Percentiles rank a stretch among this genome's conserved stretches.
phyloP scores from a whole-genome alignment of 2,113 vertebrate genomes.

The Dolichotis patagonum region DNA sequence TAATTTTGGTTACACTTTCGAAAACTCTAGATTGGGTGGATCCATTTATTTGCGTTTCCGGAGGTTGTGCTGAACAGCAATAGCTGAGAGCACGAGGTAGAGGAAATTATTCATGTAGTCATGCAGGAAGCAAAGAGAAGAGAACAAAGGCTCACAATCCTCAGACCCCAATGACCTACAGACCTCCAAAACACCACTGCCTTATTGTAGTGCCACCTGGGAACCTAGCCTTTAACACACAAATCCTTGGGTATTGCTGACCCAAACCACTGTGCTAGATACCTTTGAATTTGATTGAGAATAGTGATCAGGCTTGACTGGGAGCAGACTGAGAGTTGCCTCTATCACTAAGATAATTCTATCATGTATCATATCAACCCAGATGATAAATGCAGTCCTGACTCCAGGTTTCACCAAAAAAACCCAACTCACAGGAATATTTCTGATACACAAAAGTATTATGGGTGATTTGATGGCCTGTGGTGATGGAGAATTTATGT shows the following conservation, averaged over 20 bases:
- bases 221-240: not conserved
- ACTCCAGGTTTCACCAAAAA: not conserved
- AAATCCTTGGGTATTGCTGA: not conserved
- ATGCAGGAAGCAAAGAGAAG: not conserved
- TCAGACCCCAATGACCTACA: not conserved
- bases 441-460: not conserved
- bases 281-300: not conserved
- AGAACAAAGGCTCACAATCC: not conserved
- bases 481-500: not conserved
- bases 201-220: not conserved
- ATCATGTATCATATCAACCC: fast-evolving
- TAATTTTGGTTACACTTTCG: not conserved
- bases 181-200: not conserved
- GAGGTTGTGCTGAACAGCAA: not conserved
- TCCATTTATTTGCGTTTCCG: not conserved
- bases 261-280: not conserved
- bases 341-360: not conserved
- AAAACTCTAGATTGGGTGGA: not conserved
- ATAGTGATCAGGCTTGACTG: not conserved
- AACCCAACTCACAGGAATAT: not conserved
- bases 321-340: not conserved
- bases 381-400: not conserved
- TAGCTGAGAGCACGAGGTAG: too few species aligned
- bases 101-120: too few species aligned
- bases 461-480: not conserved